A percentile compares a stretch with the other conserved stretches of the same genome.
Evolutionary conservation across 2,888 invertebrate species (phyloP).

Genomic region (Conistra vaccinii): DNA sequence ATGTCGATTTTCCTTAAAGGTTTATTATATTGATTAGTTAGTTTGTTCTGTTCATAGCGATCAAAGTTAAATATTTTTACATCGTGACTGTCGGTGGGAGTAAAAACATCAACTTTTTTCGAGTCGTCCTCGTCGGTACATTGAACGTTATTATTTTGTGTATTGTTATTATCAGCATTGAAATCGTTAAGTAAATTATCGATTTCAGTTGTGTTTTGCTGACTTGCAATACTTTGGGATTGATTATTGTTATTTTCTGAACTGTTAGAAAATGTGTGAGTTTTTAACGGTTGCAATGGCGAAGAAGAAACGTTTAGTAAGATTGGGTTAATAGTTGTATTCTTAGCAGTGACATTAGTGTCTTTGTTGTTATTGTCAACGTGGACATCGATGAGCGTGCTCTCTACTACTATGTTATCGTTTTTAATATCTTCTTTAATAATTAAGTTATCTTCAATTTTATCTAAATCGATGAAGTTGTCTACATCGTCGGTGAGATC

Average conservation of each 20-base stretch:
- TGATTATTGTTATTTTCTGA: conserved; percentile 85
- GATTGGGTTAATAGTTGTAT: conserved; percentile 83
- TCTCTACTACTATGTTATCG: conserved; percentile 85
- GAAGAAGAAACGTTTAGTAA: conserved; percentile 87
- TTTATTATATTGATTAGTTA: conserved; percentile 79
- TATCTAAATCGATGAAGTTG: conserved; percentile 82
- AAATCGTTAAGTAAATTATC: conserved; percentile 86
- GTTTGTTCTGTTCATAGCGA: conserved; percentile 88
- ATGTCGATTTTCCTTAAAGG: conserved; percentile 86
- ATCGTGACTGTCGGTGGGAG: conserved; percentile 80
- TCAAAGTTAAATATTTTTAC: conserved; percentile 90
- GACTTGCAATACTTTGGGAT: conserved; percentile 82
- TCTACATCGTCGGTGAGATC: conserved; percentile 85
- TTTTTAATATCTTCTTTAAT: conserved; percentile 76
- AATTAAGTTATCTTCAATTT: conserved; percentile 72
- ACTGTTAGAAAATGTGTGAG: conserved; percentile 85
- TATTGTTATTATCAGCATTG: conserved; percentile 74
- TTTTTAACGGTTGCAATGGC: conserved; percentile 87
- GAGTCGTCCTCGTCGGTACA: conserved; percentile 65
- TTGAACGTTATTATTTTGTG: conserved; percentile 77
- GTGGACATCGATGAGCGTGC: conserved; percentile 87
- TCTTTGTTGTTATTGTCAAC: conserved; percentile 86
- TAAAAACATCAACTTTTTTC: conserved; percentile 71
- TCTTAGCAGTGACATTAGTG: conserved; percentile 75
- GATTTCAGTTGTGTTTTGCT: conserved; percentile 81